Base-by-base conservation (phyloP, 2,888 invertebrate genomes). In the Machimus rusticus region DNA sequence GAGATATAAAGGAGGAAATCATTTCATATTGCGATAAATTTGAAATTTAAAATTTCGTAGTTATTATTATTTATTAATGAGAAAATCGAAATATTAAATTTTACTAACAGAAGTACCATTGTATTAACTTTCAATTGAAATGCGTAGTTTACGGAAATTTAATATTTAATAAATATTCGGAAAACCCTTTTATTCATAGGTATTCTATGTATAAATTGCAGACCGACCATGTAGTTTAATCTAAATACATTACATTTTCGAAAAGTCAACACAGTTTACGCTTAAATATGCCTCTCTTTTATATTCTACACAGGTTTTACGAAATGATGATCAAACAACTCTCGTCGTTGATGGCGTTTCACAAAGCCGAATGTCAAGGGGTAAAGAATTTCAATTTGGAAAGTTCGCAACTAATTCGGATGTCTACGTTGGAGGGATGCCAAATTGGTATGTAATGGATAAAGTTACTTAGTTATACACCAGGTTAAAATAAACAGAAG, bases 351-450 rank as follows among this genome's bases (percentile, higher is more conserved):
- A 98, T 93, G 96, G 96, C n/a, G 94, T 94, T 74, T 94, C 95
- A 74, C 96, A 96, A 91, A 95, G 95, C 91, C 95, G 96, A 88
- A 95, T 95, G 28, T 97, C 98, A 1, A 95, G 97, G 76, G 98
- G 98, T 89, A 96, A 97, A 91, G 98, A 98, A 93, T 98, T 97
- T 91, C 95, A 95, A 90, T 98, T 98, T 93, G 98, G 98, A 43
- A 96, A 97, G 91, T 95, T 97, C 91, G 94, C 95, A 89, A 96
- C 96, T 89, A 98, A 98, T 93, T 98, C 98, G 43, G 98, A 97
- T 93, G 97, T 99, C 88, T 99, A 97, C 93, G 95, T 99, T 89
- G 99, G 99, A n/a, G 99, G 99, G 39, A 96, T 99, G 94, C 99
- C 99, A 89, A 95, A 96, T 88, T 97, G 97, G 96, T 94, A 91